Evolutionary conservation across 1,140 invertebrate genomes (phyloP).

Genomic region (Rhagoletis zephyria): DNA sequence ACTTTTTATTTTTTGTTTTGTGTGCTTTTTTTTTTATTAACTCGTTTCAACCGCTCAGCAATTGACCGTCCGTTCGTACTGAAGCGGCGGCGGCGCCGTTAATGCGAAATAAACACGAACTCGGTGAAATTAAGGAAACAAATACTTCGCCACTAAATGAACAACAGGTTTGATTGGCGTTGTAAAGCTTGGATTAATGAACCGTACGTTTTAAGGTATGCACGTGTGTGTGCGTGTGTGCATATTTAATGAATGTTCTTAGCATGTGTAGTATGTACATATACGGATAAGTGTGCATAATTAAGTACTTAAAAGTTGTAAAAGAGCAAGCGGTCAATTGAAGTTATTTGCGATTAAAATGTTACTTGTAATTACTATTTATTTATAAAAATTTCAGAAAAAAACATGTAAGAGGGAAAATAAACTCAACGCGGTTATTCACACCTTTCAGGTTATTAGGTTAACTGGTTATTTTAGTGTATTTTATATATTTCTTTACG

Average conservation of each 20-base stretch:
- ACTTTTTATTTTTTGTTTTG: neutral
- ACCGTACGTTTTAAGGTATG: neutral
- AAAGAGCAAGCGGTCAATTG: too few relatives aligned
- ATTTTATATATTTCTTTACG: too few relatives aligned
- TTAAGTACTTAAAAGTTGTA: neutral
- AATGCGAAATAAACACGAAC: conserved; percentile 28
- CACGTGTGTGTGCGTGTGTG: neutral
- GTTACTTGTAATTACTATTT: too few relatives aligned
- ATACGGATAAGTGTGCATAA: neutral
- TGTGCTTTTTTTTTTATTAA: neutral
- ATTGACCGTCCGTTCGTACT: conserved; percentile 5
- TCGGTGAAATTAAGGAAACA: conserved; percentile 4
- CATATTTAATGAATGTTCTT: neutral
- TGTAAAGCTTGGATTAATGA: neutral
- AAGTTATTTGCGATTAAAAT: too few relatives aligned
- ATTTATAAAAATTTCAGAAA: too few relatives aligned
- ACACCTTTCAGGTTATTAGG: too few relatives aligned
- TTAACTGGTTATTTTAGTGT: too few relatives aligned
- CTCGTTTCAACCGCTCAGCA: neutral
- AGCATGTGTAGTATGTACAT: neutral
- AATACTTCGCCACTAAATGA: neutral
- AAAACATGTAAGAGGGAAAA: too few relatives aligned
- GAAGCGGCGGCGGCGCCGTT: neutral
- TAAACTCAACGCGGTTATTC: too few relatives aligned
- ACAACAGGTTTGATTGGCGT: conserved; percentile 17